Evolutionary conservation across 2,797 vertebrate genomes (phyloP), one percentile per base, ranked within the genome.

Genomic region (Rhadinocentrus ornatus): DNA sequence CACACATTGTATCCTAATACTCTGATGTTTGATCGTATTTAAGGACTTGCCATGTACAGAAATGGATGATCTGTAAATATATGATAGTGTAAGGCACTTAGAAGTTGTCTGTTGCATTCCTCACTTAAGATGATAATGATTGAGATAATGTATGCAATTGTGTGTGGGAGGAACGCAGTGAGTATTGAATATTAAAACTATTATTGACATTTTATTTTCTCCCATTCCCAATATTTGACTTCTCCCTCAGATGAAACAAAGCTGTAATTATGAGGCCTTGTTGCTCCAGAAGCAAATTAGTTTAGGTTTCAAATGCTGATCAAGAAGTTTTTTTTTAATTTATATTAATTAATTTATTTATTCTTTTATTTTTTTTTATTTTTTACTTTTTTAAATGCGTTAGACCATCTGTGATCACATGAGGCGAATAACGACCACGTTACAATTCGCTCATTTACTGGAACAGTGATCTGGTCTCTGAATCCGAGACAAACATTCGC

Each of bases 101-200:
- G 89, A 86, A 87, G 87, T 92, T 84, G 90, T 94, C 92, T 93
- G 93, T 94, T 90, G 89, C 86, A 81, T 87, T 93, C 86, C 92
- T 90, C 90, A 89, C 90, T 92, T 89, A 92, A 93, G 93, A 92
- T 90, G 90, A 93, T 91, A 92, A 92, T 92, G 91, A 93, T 44
- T 44, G 41, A 92, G 95, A 93, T 95, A 92, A 94, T 95, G 96
- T 96, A 95, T 96, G 95, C 93, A 88, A 89, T 91, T 93, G 87
- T 86, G 92, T 95, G 93, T 96, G 92, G 92, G 93, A 95, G 92
- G 94, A 95, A 94, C 90, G 93, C 94, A 93, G 91, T 93, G 94
- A 92, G 94, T 95, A 94, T 84, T 96, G 96, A 97, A 97, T 97
- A 94, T 97, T 97, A 97, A 97, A 97, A 96, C 82, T 96, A 95